A percentile compares a stretch with the other conserved stretches of the same genome.
phyloP scores from a whole-genome alignment of 2,797 vertebrate genomes.

The Myotis pilosus region DNA sequence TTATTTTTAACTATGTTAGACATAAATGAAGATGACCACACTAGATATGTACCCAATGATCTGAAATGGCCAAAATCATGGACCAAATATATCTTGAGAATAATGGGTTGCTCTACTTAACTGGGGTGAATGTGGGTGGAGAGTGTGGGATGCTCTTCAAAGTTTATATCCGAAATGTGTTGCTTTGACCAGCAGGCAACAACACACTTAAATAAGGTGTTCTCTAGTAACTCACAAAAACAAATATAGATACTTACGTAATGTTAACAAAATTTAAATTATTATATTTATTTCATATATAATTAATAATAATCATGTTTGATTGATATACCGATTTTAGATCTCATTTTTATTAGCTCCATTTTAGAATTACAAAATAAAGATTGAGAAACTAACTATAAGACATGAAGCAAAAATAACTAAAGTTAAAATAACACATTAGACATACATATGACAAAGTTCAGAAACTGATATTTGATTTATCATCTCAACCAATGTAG shows the following conservation, averaged over 20 bases:
- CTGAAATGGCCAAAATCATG: not conserved
- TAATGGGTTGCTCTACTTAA: not conserved
- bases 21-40: not conserved
- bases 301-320: not conserved
- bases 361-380: not conserved
- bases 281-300: not conserved
- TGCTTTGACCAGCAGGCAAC: not conserved
- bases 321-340: not conserved
- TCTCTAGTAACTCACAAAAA: not conserved
- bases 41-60: not conserved
- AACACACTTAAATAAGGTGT: not conserved
- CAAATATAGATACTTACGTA: not conserved
- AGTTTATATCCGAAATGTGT: not conserved
- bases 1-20: not conserved
- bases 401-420: not conserved
- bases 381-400: not conserved
- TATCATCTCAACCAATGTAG: not conserved
- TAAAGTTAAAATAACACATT: not conserved
- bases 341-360: not conserved
- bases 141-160: not conserved
- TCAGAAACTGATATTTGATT: not conserved
- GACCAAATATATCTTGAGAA: not conserved
- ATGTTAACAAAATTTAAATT: not conserved
- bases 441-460: not conserved
- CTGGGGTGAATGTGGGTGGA: accelerated